These are phyloP conservation scores for Epiblema foenella DNA, from an alignment of 2,888 invertebrate genomes.

Conservation along the genomic window DNA sequence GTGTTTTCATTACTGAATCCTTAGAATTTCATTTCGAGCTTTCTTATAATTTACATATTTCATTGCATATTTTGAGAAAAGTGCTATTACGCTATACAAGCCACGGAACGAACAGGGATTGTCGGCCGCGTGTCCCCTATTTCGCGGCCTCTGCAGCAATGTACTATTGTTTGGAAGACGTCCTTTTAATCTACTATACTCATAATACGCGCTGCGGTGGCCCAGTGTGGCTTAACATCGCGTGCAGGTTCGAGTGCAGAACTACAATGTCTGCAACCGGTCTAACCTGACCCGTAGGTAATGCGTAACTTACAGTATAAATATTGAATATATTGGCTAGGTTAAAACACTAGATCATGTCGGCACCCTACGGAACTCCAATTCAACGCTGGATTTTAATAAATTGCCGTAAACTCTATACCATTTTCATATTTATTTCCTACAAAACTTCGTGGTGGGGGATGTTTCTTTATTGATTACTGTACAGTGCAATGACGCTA, in stretches of 20 bases:
- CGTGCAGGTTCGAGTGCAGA: constrained; percentile 25
- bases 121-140: too few species aligned
- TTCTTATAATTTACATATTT: too few species aligned
- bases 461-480: constrained; percentile 31
- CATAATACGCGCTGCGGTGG: constrained; percentile 29
- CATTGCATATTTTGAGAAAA: too few species aligned
- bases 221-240: constrained; percentile 26
- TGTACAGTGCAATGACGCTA: constrained; percentile 22
- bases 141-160: too few species aligned
- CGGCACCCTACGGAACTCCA: constrained; percentile 40
- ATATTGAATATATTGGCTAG: constrained; percentile 22
- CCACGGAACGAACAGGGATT: too few species aligned
- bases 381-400: constrained; percentile 39
- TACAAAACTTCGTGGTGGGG: constrained; percentile 31
- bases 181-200: constrained; percentile 13
- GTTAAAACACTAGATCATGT: constrained; percentile 36
- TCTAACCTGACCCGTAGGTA: constrained; percentile 1
- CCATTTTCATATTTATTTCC: constrained; percentile 32
- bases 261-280: neutral
- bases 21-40: too few species aligned
- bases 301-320: neutral
- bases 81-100: too few species aligned
- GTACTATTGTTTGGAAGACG: neutral
- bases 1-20: too few species aligned
- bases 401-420: constrained; percentile 33